A percentile compares a stretch with the other conserved stretches of the same genome.
These are phyloP conservation scores for Trematomus loennbergii DNA, from an alignment of 2,113 vertebrate genomes.

Conservation along the genomic window DNA sequence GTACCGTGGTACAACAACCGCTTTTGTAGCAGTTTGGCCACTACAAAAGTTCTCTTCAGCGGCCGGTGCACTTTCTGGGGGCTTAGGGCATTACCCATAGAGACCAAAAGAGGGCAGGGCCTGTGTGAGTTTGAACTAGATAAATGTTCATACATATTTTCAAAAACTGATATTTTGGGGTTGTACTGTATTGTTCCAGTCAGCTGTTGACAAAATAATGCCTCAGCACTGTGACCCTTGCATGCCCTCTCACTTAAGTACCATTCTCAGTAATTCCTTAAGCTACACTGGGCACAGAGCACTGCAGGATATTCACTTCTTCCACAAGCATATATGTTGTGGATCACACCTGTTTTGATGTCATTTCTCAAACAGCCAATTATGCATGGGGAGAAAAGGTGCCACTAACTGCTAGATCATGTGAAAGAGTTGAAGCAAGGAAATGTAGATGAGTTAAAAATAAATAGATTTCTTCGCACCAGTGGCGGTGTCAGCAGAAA, in stretches of 20 bases:
- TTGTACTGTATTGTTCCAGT: background rate
- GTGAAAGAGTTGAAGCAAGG: constrained; percentile 1
- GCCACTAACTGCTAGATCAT: background rate
- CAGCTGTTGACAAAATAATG: background rate
- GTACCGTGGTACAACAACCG: too few relatives aligned
- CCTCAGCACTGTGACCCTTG: background rate
- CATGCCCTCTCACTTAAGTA: background rate
- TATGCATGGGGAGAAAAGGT: background rate
- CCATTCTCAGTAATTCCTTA: background rate
- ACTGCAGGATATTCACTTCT: background rate
- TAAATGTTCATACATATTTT: background rate
- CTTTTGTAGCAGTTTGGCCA: too few relatives aligned
- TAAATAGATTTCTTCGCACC: constrained; percentile 8
- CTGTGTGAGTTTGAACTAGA: background rate
- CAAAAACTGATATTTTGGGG: background rate
- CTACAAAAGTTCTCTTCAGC: too few relatives aligned
- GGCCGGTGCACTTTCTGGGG: too few relatives aligned
- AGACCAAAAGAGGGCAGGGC: too few relatives aligned
- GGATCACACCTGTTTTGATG: background rate
- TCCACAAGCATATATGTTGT: background rate
- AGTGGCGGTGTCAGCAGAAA: constrained; percentile 4
- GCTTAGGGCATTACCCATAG: too few relatives aligned
- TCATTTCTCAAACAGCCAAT: background rate
- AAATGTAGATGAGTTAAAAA: constrained; percentile 6
- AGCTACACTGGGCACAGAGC: background rate